A percentile compares a stretch with the other conserved stretches of the same genome.
These are phyloP conservation scores for Calypte anna DNA, from an alignment of 2,113 vertebrate species.

Conservation along the genomic window DNA sequence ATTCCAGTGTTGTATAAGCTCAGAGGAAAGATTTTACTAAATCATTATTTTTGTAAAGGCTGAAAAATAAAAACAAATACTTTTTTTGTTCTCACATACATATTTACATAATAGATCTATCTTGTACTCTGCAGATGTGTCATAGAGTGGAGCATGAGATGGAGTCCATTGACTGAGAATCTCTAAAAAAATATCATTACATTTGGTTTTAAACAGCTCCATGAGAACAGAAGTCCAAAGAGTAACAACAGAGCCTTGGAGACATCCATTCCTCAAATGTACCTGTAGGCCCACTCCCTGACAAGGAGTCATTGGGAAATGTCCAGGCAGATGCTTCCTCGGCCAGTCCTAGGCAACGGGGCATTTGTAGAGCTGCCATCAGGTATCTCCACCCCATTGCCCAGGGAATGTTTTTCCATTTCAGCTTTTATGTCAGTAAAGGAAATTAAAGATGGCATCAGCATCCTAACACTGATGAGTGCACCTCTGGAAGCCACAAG, in stretches of 20 bases:
- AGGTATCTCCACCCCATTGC: neutral
- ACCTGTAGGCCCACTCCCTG: neutral
- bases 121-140: neutral
- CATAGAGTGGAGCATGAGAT: neutral
- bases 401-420: neutral
- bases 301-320: neutral
- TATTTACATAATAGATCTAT: neutral
- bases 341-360: neutral
- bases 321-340: neutral
- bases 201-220: neutral
- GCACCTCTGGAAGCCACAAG: neutral
- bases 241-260: neutral
- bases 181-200: neutral
- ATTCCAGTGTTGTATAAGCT: neutral
- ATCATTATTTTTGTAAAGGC: neutral
- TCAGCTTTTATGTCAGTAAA: neutral
- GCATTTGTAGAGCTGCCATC: neutral
- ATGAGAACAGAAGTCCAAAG: neutral
- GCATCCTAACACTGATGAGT: neutral
- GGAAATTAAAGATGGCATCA: neutral
- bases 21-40: conserved; percentile 8
- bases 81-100: neutral
- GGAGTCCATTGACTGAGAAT: neutral
- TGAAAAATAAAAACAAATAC: neutral
- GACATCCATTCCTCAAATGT: neutral